Base-by-base conservation (phyloP, 2,797 vertebrate species). In the Typhlichthys subterraneus region DNA sequence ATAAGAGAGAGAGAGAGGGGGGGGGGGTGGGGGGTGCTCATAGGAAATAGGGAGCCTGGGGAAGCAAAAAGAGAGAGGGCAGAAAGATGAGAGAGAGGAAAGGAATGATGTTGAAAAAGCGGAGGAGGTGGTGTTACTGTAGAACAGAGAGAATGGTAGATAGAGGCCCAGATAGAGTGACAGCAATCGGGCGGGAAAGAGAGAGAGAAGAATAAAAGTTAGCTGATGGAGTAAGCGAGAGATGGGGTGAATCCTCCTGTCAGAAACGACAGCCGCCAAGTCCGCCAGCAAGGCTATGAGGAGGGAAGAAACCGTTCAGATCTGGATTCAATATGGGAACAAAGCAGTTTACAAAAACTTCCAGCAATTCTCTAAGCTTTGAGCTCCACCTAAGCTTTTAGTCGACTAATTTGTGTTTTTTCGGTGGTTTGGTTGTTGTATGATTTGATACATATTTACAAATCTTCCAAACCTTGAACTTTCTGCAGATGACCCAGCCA, bases 371-470 rank as follows among this genome's bases (percentile, higher is more conserved):
- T 23, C 23, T 23, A 23, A 23, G 23, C 23, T 23, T 23, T 23
- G 13, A 50, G 47, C n/a, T 1, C 47, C 12, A 12, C 12, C 2
- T n/a, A 48, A 48, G 47, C 47, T 48, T 48, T 48, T 81, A 67
- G 72, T 77, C 75, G 81, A 84, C 76, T 70, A 84, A 69, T 67
- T 23, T 29, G 52, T 12, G 19, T 12, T 23, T 53, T 53, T 29
- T 3, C 5, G 11, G 38, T 13, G 52, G 9, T 53, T 12, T 12
- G 5, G 17, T 15, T 23, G 52, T 53, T 53, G 19, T 4, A 11
- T 7, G 17, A 52, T 7, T 42, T 17, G 8, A 23, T 12, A 29
- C 12, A 23, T 23, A 23, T 53, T 78, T 73, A 52, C 57, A 71
- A 61, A 4, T 5, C 48, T 59, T 11, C 49, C 51, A 8, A 57